A percentile compares a stretch with the other conserved stretches of the same genome.
These are phyloP conservation scores for Merodon equestris DNA, from an alignment of 2,888 invertebrate genomes.

Conservation along the genomic window DNA sequence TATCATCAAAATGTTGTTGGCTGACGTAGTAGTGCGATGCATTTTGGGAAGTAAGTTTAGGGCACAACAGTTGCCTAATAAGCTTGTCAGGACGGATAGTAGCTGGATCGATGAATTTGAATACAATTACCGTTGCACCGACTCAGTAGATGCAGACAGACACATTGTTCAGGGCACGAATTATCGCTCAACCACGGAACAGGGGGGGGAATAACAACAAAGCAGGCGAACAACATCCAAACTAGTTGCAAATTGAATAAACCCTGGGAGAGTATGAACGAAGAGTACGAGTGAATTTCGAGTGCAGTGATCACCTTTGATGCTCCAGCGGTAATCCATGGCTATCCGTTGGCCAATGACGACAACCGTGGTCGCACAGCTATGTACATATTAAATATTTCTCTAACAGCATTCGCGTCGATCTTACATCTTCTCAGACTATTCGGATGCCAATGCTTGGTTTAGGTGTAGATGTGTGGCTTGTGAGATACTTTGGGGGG, in stretches of 20 bases:
- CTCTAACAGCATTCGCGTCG: conserved; percentile 30
- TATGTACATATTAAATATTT: background rate
- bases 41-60: too few relatives aligned
- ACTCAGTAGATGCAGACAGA: conserved; percentile 8
- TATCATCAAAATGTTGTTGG: too few relatives aligned
- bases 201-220: too few relatives aligned
- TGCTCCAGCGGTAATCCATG: conserved; percentile 27
- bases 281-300: background rate
- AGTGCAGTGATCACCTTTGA: conserved; percentile 40
- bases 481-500: conserved; percentile 1
- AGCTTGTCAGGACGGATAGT: background rate
- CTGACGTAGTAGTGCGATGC: too few relatives aligned
- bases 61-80: too few relatives aligned
- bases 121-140: too few relatives aligned
- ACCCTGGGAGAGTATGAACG: conserved; percentile 2
- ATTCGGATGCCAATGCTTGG: too few relatives aligned
- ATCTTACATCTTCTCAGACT: conserved; percentile 30
- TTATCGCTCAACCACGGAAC: too few relatives aligned
- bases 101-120: too few relatives aligned
- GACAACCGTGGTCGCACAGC: background rate
- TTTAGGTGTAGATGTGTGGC: too few relatives aligned
- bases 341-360: conserved; percentile 47
- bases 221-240: background rate
- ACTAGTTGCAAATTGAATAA: conserved; percentile 23
- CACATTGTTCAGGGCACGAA: background rate